A percentile compares a stretch with the other conserved stretches of the same genome.
phyloP scores from a whole-genome alignment of 1,140 invertebrate genomes.

The Oryctes rhinoceros region DNA sequence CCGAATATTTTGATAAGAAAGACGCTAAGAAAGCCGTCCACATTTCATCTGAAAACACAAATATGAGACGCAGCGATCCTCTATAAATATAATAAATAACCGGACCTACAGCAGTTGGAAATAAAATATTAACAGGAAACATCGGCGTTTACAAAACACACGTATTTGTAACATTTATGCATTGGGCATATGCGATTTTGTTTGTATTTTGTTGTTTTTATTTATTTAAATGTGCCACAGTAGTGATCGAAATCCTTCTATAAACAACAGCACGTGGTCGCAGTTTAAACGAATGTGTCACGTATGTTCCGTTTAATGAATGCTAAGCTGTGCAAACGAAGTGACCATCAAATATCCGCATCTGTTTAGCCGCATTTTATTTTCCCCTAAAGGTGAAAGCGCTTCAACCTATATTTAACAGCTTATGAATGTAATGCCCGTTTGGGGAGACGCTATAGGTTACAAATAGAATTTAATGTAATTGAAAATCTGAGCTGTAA shows the following conservation, averaged over 20 bases:
- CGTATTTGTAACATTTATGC: background rate
- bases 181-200: background rate
- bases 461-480: no score
- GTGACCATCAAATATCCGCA: constrained; percentile 28
- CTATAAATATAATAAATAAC: constrained; percentile 33
- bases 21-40: background rate
- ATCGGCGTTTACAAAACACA: background rate
- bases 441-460: no score
- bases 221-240: constrained; percentile 34
- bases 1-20: background rate
- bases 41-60: background rate
- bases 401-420: background rate
- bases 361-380: constrained; percentile 7
- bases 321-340: constrained; percentile 27
- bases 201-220: constrained; percentile 36
- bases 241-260: constrained; percentile 28
- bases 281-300: constrained; percentile 35
- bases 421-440: background rate
- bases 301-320: constrained; percentile 17
- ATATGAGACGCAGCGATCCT: background rate
- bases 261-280: constrained; percentile 31
- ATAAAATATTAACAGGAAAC: constrained; percentile 31
- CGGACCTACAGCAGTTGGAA: constrained; percentile 16
- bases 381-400: background rate
- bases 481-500: no score